These are phyloP conservation scores for Manduca sexta DNA, from an alignment of 1,140 invertebrate genomes.

Conservation along the genomic window DNA sequence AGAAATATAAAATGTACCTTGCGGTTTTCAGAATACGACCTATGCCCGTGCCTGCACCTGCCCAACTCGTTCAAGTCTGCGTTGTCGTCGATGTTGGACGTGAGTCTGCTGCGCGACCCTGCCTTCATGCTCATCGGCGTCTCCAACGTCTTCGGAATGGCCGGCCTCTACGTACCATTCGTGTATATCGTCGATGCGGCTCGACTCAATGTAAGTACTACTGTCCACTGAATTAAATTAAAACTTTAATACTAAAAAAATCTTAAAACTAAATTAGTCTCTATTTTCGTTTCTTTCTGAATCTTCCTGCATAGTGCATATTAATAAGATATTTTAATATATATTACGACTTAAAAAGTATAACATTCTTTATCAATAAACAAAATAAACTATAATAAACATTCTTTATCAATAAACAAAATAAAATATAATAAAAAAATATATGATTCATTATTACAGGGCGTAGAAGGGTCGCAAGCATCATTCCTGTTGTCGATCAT, in stretches of 20 bases:
- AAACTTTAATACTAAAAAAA: too few relatives aligned
- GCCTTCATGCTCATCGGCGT: constrained; percentile 94
- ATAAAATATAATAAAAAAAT: background rate
- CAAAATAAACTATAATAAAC: too few relatives aligned
- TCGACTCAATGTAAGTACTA: constrained; percentile 39
- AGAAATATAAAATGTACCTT: background rate
- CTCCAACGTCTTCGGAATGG: constrained; percentile 93
- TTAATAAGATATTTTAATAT: too few relatives aligned
- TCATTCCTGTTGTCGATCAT: constrained; percentile 95
- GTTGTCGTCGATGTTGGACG: constrained; percentile 94
- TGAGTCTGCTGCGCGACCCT: constrained; percentile 91
- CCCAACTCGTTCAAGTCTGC: constrained; percentile 88
- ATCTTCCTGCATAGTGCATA: too few relatives aligned
- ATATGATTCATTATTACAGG: constrained; percentile 69
- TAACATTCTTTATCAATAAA: too few relatives aligned
- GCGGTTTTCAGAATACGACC: constrained; percentile 74
- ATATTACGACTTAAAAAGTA: too few relatives aligned
- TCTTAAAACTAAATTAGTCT: too few relatives aligned
- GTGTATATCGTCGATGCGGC: constrained; percentile 93
- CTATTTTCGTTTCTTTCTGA: too few relatives aligned
- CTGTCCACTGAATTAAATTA: background rate
- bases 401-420: background rate
- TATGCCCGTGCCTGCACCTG: constrained; percentile 86
- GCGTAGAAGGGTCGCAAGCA: constrained; percentile 82
- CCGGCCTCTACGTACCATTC: constrained; percentile 96